phyloP scores from a whole-genome alignment of 2,113 vertebrate species.

The Progne subis region DNA sequence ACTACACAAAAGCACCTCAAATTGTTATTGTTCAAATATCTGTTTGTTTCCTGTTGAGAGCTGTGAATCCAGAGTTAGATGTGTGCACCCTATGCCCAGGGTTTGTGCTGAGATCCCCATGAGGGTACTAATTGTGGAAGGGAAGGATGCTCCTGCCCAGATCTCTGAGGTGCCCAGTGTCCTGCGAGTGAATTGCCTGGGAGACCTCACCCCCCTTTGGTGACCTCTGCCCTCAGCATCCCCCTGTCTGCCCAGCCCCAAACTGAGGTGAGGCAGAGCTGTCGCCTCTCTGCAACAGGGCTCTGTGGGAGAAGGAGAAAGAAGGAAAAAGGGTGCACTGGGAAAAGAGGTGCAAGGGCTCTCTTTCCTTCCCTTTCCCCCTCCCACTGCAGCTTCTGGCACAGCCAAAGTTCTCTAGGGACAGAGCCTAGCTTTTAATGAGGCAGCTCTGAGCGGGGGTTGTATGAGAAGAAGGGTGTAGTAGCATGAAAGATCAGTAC shows the following conservation, averaged over 20 bases:
- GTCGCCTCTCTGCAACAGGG: accelerated
- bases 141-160: accelerated
- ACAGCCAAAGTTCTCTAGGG: neutral
- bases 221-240: neutral
- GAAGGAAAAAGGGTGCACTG: accelerated
- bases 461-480: neutral
- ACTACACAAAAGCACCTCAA: neutral
- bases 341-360: neutral
- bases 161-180: too few species aligned
- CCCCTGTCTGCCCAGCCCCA: neutral
- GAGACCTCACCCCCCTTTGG: accelerated
- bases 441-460: neutral
- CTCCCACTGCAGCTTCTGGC: neutral
- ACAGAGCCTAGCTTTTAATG: neutral
- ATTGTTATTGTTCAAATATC: neutral
- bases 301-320: neutral
- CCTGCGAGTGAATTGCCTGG: neutral
- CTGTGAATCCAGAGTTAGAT: neutral
- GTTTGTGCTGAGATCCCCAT: accelerated
- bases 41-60: neutral
- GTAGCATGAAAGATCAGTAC: neutral
- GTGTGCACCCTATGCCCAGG: neutral
- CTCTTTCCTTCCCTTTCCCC: neutral
- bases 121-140: accelerated
- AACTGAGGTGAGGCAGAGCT: neutral